Base-by-base conservation (phyloP, 2,888 invertebrate species). In the Panopea generosa region DNA sequence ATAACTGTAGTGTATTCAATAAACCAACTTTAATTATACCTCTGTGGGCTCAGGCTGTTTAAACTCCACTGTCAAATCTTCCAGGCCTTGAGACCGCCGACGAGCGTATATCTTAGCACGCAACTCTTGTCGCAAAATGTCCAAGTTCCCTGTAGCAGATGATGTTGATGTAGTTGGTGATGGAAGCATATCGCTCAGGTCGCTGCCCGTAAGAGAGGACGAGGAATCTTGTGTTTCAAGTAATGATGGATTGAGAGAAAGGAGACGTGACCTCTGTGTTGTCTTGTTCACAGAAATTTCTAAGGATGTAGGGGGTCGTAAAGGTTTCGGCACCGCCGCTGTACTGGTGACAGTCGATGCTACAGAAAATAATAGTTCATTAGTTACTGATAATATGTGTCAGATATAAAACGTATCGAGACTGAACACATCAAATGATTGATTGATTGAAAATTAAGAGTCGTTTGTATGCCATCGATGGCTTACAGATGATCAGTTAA, bases 61-160 rank as follows among this genome's bases (percentile, higher is more conserved):
- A 22, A 81, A 81, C 26, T 81, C 81, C 7, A 81, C 77, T 18
- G 61, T 81, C 52, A 81, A 43, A 7, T 81, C 81, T 27, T 81
- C 81, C 0, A 81, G 57, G 3, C 81, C 81, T 33, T 81, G 81
- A 55, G 77, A 81, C 26, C 73, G 43, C 52, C 81, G 57, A 43
- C 81, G 52, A 27, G 81, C 67, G 22, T 72, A 81, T 9, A 81
- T 81, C 49, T 81, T 81, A 18, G 61, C 45, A 1, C 81, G 55
- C 33, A 81, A 57, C 53, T 81, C 81, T 38, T 77, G 50, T 49
- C 81, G 56, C 24, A 80, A 33, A 0, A 62, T 20, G 24, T 75
- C 79, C 1, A 71, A 33, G 43, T 60, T 70, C 1, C 66, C 60
- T 1, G 55, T 33, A 2, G 47, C 33, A 0, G 50, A 24, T 0